Evolutionary conservation across 2,888 invertebrate species (phyloP), one percentile per base, ranked within the genome.

Genomic region (Rhimphoctona megacephalus): DNA sequence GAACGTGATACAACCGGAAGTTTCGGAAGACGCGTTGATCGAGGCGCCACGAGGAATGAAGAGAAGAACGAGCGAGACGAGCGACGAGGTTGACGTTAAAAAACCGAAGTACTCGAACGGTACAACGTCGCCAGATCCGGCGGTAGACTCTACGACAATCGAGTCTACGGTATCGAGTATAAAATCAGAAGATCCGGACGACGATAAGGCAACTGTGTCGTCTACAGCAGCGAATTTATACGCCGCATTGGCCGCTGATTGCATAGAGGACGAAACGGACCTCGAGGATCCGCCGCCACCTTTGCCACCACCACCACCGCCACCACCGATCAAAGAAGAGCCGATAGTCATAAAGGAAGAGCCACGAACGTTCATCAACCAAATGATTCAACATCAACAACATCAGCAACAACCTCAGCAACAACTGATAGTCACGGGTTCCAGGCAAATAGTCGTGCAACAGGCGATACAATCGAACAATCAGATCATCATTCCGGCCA

Each of bases 181-280:
- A 9, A 95, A 95, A 33, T 94, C 95, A 2, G 94, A 94, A 43
- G 92, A 92, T 57, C 95, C 94, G 17, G 95, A 95, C 85, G 95
- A 95, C 2, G 95, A 95, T 0, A 94, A 96, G 64, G 96, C 96
- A 49, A 96, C 96, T 2, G 97, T 97, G 0, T 98, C 98, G 0
- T 97, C 97, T 81, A 97, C 97, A 8, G 98, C 98, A 0, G 98
- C 98, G 0, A 98, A 98, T 94, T 94, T 98, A 36, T 98, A 98
- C 92, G 98, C 98, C 0, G 98, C 98, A 43, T 95, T 98, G 73
- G 98, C 98, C 0, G 98, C 98, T 0, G 97, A 97, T 52, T 97
- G 97, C 72, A 95, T 98, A 25, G 97, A 97, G 92, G 98, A 98
- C 90, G 98, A 98, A 92, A 92, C 91, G 5, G 94, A 94, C 64